These are phyloP conservation scores for Tenrec ecaudatus DNA, from an alignment of 2,113 vertebrate species.

Conservation along the genomic window DNA sequence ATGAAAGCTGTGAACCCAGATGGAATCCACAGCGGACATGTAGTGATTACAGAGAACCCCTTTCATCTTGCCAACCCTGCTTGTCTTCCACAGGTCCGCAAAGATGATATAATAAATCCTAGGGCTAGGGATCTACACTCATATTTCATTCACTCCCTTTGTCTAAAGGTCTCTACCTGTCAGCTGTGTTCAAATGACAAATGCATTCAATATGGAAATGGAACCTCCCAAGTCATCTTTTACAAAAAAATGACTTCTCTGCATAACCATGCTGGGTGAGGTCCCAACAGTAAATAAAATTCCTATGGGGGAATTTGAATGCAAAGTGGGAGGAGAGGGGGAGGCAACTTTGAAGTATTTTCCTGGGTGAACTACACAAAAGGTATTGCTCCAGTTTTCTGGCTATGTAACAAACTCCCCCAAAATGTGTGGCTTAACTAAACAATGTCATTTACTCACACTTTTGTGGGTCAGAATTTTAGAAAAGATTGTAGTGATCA, in stretches of 20 bases:
- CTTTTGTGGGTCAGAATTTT: not conserved
- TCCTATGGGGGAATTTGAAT: not conserved
- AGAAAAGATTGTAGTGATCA: not conserved
- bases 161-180: constrained; percentile 8
- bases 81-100: not conserved
- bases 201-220: constrained; percentile 49
- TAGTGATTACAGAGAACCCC: not conserved
- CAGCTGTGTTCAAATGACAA: constrained; percentile 40
- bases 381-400: not conserved
- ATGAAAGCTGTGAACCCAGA: not conserved
- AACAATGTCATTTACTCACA: not conserved
- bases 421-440: not conserved
- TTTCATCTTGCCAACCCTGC: not conserved
- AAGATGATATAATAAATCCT: constrained; percentile 12
- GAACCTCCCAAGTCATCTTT: constrained; percentile 54
- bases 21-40: not conserved
- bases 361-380: constrained; percentile 14
- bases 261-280: not conserved
- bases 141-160: not conserved
- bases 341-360: not conserved
- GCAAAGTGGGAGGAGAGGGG: not conserved
- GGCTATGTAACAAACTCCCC: not conserved
- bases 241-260: constrained; percentile 36
- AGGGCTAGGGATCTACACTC: not conserved
- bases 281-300: not conserved